These are phyloP conservation scores for Bradynema listronoti DNA, from an alignment of 1,140 invertebrate species.

Conservation along the genomic window DNA sequence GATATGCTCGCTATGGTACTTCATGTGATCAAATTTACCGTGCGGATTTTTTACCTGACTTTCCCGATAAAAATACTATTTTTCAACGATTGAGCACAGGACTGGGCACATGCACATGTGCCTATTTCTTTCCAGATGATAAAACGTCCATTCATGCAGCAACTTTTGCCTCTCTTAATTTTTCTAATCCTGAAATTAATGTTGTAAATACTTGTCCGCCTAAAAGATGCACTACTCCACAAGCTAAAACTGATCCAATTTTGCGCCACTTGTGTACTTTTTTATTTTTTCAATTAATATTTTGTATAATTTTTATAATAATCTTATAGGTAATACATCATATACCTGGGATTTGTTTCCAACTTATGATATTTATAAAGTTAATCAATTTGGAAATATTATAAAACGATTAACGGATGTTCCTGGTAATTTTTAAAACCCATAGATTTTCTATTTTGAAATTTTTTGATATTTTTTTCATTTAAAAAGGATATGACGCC, in stretches of 20 bases:
- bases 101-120: constrained; percentile 28
- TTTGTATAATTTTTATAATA: constrained; percentile 1
- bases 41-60: background rate
- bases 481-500: constrained; percentile 36
- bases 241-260: constrained; percentile 33
- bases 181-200: constrained; percentile 2
- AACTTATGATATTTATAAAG: constrained; percentile 31
- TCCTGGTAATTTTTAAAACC: constrained; percentile 4
- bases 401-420: constrained; percentile 22
- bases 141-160: constrained; percentile 24
- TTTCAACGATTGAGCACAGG: constrained; percentile 10
- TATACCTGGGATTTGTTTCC: constrained; percentile 37
- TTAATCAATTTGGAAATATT: constrained; percentile 34
- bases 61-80: background rate
- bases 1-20: constrained; percentile 24
- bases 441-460: background rate
- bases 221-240: constrained; percentile 23
- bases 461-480: no score
- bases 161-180: constrained; percentile 22
- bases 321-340: constrained; percentile 20
- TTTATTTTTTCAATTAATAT: background rate
- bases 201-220: constrained; percentile 15
- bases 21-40: constrained; percentile 33
- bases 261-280: constrained; percentile 28
- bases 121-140: constrained; percentile 35